A percentile compares a stretch with the other conserved stretches of the same genome.
Evolutionary conservation across 2,888 invertebrate genomes (phyloP).

Genomic region (Syrista parreyssii): DNA sequence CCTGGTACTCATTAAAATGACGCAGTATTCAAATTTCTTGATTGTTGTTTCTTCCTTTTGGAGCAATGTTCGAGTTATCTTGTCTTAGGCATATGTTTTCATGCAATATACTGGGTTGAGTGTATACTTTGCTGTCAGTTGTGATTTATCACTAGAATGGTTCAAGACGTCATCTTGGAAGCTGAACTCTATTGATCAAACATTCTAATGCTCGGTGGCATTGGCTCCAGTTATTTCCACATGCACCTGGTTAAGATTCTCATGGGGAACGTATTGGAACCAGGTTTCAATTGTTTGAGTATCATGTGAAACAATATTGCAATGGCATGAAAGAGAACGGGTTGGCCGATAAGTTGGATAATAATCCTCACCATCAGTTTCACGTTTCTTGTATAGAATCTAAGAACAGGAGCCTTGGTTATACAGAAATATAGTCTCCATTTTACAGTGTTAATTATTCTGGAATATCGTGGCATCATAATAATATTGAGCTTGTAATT

Average conservation of each 20-base stretch:
- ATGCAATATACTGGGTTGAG: neutral
- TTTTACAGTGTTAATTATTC: neutral
- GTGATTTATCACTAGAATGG: too few relatives aligned
- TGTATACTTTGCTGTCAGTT: too few relatives aligned
- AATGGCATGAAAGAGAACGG: neutral
- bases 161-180: neutral
- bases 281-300: neutral
- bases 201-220: neutral
- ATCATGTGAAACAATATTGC: neutral
- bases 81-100: neutral
- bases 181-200: neutral
- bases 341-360: neutral
- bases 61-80: neutral
- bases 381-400: neutral
- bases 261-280: neutral
- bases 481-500: neutral
- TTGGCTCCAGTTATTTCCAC: neutral
- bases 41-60: neutral
- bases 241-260: neutral
- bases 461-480: neutral
- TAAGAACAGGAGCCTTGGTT: neutral
- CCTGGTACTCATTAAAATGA: too few relatives aligned
- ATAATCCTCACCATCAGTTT: neutral
- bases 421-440: neutral
- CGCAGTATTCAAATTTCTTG: neutral